Evolutionary conservation across 2,113 vertebrate genomes (phyloP), one percentile per base, ranked within the genome.

Genomic region (Scopus umbretta): DNA sequence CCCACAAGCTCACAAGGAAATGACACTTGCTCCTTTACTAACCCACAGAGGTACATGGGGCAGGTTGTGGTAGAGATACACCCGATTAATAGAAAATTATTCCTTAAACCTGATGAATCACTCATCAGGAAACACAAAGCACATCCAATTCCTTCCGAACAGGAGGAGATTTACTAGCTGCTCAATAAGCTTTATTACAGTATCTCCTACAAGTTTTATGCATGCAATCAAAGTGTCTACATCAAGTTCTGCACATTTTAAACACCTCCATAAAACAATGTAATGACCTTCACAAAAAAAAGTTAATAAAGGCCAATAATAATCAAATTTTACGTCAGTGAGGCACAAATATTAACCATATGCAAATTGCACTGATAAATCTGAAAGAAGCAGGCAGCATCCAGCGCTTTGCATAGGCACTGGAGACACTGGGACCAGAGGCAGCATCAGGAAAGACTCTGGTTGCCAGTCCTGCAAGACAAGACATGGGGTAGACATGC

Each of bases 241-340:
- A 89, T 76, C 50, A 56, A 78, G 52, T 93, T 92, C 88, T 92
- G 92, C 80, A 86, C 58, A 71, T 93, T 96, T 96, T 87, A 92
- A 96, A 93, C 82, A 91, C 55, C 68, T 86, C 56, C 85, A 96
- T 84, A 89, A 96, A 96, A 52, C 70, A 96, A 80, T 91, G 25
- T 79, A 96, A 79, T 63, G 68, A 80, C 80, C 61, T 38, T 75
- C 87, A 87, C 61, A 75, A 45, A 75, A 75, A 75, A 76, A 89
- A 94, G 40, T 55, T 93, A 96, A 90, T 82, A 96, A 97, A 96
- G 20, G 61, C 73, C 73, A 90, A 88, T 80, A 96, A 91, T 80
- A 82, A 80, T 49, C 68, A 84, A 84, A 34, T 80, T 88, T 90
- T 83, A 83, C 16, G 1, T 76, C 74, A 80, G 30, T 1, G 26